Evolutionary conservation across 2,113 vertebrate species (phyloP), one percentile per base, ranked within the genome.

Genomic region (Nerophis ophidion): DNA sequence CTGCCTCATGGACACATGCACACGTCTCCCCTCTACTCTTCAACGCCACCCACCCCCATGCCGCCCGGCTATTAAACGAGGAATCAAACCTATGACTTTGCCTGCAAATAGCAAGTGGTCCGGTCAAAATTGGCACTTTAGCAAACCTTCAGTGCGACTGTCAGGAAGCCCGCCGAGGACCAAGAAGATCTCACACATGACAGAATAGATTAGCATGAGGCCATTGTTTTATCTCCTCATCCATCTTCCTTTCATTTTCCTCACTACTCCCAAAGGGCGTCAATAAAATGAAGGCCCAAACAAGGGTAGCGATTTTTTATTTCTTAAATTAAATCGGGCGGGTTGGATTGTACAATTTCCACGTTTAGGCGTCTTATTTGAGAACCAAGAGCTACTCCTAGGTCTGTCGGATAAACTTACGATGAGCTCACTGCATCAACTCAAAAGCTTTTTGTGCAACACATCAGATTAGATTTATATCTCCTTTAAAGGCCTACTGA

Each of bases 41-140:
- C 36, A 14, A 51, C 5, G 9, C 8, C 48, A 13, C 34, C 15
- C 35, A 46, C 33, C 35, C 8, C 34, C 7, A 16, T 38, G 10
- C 66, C 46, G 65, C 34, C 26, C 69, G 65, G 81, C 82, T 80
- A 79, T 85, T 81, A 74, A 79, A 81, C 71, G 62, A 75, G 81
- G 81, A 84, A 81, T 74, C 54, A 7, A 76, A 68, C 72, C 76
- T 64, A 47, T 79, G 81, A 80, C 74, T 73, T 64, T 70, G 53
- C 70, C 49, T 60, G 63, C 70, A 70, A 81, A 86, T 80, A 90
- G 82, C 65, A 71, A 75, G 75, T 51, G 60, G 77, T 76, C 50
- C 59, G 71, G 82, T 83, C 74, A 66, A 85, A 80, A 88, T 81
- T 87, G 82, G 70, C 81, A 85, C 81, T 89, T 86, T 84, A 61